Evolutionary conservation across 2,888 invertebrate species (phyloP), one percentile per base, ranked within the genome.

Genomic region (Diaphora mendica): DNA sequence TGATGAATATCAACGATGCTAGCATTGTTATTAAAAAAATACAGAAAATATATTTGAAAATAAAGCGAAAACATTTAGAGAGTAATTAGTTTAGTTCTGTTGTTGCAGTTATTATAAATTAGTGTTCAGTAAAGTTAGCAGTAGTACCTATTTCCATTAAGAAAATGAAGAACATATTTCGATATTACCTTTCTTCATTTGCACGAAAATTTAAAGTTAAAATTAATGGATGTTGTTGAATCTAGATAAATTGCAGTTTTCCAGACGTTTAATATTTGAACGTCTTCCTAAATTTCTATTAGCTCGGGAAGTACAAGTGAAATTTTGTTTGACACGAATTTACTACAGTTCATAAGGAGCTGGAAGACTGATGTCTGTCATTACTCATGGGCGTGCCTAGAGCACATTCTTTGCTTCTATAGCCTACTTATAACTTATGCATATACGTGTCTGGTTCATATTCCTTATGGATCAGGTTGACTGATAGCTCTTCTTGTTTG

Each of bases 331-430:
- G 92, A 91, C 91, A 89, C 84, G 88, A 90, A 93, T 93, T 91
- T 92, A 94, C 89, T 91, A 88, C 89, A 91, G 91, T 93, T 93
- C 92, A 93, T 93, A 92, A 93, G 91, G 89, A 91, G 87, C 87
- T 84, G 81, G 81, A 83, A 90, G 93, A 94, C 88, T 86, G 91
- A 94, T 92, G 89, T 86, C 87, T 80, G 81, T 82, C 90, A 94
- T 94, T 92, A 93, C 88, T 94, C 94, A 93, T 87, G 88, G 83
- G 85, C 89, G 86, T 88, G 89, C 87, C 88, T 86, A 79, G 87
- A 89, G 89, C 87, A 89, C 86, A 91, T 90, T 92, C 90, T 90
- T 91, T 91, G 87, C 89, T 88, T 88, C 69, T 78, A 79, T 76
- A 77, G 82, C 81, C 78, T 77, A 73, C 75, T 78, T 79, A 77